phyloP scores from a whole-genome alignment of 2,113 vertebrate genomes.

The Fregata magnificens region DNA sequence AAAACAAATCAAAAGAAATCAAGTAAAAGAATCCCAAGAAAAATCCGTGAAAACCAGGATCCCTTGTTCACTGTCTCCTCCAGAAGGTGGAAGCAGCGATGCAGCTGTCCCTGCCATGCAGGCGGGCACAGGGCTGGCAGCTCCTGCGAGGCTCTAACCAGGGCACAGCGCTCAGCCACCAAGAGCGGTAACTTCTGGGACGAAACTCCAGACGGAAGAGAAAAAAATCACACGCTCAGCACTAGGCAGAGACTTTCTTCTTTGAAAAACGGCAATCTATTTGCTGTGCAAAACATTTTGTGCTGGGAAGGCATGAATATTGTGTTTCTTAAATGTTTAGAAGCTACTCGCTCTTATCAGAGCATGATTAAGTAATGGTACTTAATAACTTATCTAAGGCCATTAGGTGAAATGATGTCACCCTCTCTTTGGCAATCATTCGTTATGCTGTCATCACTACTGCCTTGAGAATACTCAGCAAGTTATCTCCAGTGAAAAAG shows the following conservation, averaged over 20 bases:
- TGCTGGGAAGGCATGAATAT: neutral
- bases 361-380: neutral
- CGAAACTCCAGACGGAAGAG: neutral
- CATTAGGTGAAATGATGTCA: neutral
- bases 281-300: neutral
- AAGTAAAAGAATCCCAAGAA: neutral
- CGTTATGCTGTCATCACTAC: neutral
- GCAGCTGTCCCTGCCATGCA: neutral
- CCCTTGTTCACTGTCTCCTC: neutral
- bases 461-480: neutral
- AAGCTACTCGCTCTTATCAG: neutral
- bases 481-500: neutral
- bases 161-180: neutral
- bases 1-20: neutral
- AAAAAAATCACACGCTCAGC: neutral
- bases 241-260: neutral
- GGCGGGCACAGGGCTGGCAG: neutral
- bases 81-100: neutral
- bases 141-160: neutral
- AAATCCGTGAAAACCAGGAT: neutral
- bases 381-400: neutral
- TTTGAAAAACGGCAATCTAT: neutral
- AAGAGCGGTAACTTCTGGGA: rapidly evolving
- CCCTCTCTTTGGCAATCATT: neutral
- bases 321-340: neutral